Base-by-base conservation (phyloP, 2,797 vertebrate genomes). In the Rhynchotus rufescens region DNA sequence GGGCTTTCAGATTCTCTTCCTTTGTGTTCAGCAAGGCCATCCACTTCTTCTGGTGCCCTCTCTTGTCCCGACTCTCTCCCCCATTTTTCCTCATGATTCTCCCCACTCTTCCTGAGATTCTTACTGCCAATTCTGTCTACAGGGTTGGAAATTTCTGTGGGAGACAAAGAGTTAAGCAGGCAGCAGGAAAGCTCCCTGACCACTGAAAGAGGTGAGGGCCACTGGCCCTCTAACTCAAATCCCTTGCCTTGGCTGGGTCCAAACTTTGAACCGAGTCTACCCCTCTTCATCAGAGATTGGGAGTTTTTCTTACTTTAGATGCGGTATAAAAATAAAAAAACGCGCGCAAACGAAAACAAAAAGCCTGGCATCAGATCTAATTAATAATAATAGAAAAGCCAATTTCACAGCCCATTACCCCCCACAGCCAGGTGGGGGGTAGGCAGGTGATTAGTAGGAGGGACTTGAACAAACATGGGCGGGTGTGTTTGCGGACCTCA, bases 341-440 rank as follows among this genome's bases (percentile, higher is more conserved):
- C 49, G 66, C 65, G 45, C 0, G 2, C 25, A 95, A 95, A 95
- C 34, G 83, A 91, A 93, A 95, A 86, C 89, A 95, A 93, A 94
- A 95, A 91, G 61, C 54, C 87, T 94, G 76, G 77, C 88, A 91
- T 95, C 92, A 86, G 47, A 96, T 96, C 96, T 97, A 97, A 97
- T 98, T 98, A 97, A 97, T 97, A 98, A 97, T 97, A 96, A 96
- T 96, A 96, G 94, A 96, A 97, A 96, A 97, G 93, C 64, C 97
- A 97, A 96, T 98, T 97, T 98, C 94, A 97, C 95, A 97, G 95
- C 69, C 95, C 96, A 97, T 98, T 98, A 97, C 95, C 61, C 83
- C 56, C 92, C 82, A 10, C 68, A 96, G 88, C 64, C 84, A 93
- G 91, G 84, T 96, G 89, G 54, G 86, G 77, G 87, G 93, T 94